Evolutionary conservation across 2,113 vertebrate species (phyloP).

Genomic region (Aleadryas rufinucha): DNA sequence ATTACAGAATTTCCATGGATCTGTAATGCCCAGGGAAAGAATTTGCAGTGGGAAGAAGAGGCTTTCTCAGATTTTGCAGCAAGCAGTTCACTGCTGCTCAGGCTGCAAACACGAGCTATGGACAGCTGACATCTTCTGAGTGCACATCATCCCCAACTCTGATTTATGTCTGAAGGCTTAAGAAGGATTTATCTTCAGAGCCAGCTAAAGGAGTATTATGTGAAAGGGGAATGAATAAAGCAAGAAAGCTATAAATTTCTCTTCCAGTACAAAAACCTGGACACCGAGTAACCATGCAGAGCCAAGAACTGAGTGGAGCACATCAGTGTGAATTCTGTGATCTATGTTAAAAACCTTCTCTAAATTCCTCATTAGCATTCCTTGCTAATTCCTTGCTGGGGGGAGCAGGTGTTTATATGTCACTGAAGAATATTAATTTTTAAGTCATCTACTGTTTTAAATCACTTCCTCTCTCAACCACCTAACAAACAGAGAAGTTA

Average conservation of each 20-base stretch:
- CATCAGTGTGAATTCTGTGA: background rate
- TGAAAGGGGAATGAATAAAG: constrained; percentile 23
- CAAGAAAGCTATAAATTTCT: background rate
- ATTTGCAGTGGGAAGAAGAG: background rate
- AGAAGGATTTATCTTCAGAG: constrained; percentile 23
- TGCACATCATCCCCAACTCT: background rate
- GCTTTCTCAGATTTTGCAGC: background rate
- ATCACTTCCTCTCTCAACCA: background rate
- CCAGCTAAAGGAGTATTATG: background rate
- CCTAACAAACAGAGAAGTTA: background rate
- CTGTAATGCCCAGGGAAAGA: background rate
- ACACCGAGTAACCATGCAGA: background rate
- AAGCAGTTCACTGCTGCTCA: background rate
- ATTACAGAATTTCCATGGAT: background rate
- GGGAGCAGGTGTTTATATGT: background rate
- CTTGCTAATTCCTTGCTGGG: background rate
- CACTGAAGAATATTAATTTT: background rate
- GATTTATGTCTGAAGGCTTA: constrained; percentile 13
- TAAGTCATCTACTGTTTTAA: background rate
- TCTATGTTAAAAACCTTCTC: background rate
- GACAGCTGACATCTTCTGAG: background rate
- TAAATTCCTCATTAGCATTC: background rate
- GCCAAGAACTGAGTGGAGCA: background rate
- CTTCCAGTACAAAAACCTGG: background rate
- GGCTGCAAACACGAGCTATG: background rate